Conservation (phyloP, 2,113 vertebrate genomes). For the Anas platyrhynchos region DNA sequence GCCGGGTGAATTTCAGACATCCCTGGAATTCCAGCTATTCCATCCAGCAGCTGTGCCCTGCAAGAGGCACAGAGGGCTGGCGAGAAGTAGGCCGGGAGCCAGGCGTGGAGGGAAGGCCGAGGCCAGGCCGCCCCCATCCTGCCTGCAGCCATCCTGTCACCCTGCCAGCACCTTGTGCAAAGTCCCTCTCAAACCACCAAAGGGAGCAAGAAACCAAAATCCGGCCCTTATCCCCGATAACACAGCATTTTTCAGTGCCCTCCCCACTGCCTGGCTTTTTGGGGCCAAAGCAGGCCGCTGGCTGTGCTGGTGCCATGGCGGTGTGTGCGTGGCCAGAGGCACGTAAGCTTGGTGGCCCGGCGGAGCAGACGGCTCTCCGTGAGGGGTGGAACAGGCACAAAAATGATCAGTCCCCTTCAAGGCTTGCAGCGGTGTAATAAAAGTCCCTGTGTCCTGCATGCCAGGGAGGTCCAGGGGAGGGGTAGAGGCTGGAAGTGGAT, state of each 20-base stretch:
- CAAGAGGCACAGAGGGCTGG: background rate
- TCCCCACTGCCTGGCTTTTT: background rate
- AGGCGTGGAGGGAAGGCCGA: background rate
- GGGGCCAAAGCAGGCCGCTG: background rate
- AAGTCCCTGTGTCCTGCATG: constrained; percentile 57
- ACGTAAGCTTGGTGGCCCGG: background rate
- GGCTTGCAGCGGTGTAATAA: constrained; percentile 47
- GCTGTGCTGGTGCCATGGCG: background rate
- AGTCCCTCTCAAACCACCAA: background rate
- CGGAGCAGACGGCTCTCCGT: constrained; percentile 3
- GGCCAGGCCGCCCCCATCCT: background rate
- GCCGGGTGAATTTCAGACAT: background rate
- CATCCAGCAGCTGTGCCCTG: background rate
- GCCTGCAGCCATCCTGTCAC: background rate
- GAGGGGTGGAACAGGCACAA: background rate
- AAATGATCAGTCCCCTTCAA: background rate
- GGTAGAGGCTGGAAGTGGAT: constrained; percentile 32
- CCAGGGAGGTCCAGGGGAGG: constrained; percentile 33
- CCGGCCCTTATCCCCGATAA: background rate
- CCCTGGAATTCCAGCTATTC: constrained; percentile 26
- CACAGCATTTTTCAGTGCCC: background rate
- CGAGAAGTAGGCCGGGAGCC: background rate
- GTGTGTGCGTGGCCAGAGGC: background rate
- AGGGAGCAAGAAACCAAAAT: background rate
- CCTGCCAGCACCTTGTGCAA: background rate